A percentile compares a stretch with the other conserved stretches of the same genome.
These are phyloP conservation scores for Varecia variegata DNA, from an alignment of 2,797 vertebrate species.

Conservation along the genomic window DNA sequence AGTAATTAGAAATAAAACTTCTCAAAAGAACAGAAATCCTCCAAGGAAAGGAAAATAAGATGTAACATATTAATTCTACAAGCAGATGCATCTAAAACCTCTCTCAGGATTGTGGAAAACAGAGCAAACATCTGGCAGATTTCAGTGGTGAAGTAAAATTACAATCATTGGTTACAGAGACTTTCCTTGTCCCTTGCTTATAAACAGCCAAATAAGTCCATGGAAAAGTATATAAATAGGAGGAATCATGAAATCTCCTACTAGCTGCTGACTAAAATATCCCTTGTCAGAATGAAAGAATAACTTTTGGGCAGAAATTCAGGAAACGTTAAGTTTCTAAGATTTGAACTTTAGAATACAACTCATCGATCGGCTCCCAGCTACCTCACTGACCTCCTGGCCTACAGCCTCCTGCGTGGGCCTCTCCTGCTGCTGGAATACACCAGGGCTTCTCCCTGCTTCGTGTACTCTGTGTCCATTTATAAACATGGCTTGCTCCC, in stretches of 20 bases:
- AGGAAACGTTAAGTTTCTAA: conserved; percentile 13
- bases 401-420: accelerated
- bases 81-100: conserved; percentile 24
- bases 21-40: not conserved
- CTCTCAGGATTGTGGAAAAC: conserved; percentile 4
- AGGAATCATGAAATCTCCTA: not conserved
- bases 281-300: conserved; percentile 30
- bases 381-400: not conserved
- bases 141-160: conserved; percentile 55
- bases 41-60: conserved; percentile 21
- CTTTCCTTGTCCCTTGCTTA: conserved; percentile 39
- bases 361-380: not conserved
- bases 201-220: conserved; percentile 36
- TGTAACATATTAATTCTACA: conserved; percentile 41
- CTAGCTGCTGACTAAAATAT: not conserved
- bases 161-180: conserved; percentile 12
- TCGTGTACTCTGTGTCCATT: not conserved
- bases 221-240: not conserved
- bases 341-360: not conserved
- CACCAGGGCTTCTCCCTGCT: not conserved
- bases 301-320: conserved; percentile 28
- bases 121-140: conserved; percentile 61
- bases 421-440: not conserved
- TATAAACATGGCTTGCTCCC: not conserved
- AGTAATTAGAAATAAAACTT: conserved; percentile 37